Conservation (phyloP, 2,888 invertebrate species). For the Lithophane leautieri region DNA sequence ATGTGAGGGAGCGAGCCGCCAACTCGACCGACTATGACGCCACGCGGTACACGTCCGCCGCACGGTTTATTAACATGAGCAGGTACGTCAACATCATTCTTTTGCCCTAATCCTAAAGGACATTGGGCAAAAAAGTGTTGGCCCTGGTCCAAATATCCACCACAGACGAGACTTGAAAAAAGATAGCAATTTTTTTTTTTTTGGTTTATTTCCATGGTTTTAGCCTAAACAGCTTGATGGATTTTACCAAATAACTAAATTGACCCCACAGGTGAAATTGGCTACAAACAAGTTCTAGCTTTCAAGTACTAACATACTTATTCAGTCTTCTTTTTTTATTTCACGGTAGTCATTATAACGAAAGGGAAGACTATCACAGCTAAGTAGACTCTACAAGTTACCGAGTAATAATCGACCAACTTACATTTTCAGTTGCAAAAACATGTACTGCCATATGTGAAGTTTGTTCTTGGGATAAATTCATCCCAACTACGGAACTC, state of each 20-base stretch:
- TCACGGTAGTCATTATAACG: too few relatives aligned
- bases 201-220: neutral
- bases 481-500: too few relatives aligned
- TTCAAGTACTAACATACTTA: neutral
- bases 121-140: neutral
- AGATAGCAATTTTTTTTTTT: neutral
- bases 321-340: too few relatives aligned
- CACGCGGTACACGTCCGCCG: constrained; percentile 72
- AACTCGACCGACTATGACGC: constrained; percentile 77
- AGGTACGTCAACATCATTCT: constrained; percentile 56
- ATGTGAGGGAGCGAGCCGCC: constrained; percentile 74
- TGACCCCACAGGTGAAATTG: neutral
- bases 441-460: too few relatives aligned
- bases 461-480: too few relatives aligned
- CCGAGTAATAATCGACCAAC: too few relatives aligned
- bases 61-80: constrained; percentile 72
- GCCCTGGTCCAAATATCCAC: neutral
- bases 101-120: too few relatives aligned
- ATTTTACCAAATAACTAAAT: too few relatives aligned
- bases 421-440: too few relatives aligned
- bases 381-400: too few relatives aligned
- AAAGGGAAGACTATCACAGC: too few relatives aligned
- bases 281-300: neutral
- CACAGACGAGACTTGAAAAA: neutral
- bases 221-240: neutral